Evolutionary conservation across 2,797 vertebrate genomes (phyloP), one percentile per base, ranked within the genome.

Genomic region (Halcyon smyrnensis): DNA sequence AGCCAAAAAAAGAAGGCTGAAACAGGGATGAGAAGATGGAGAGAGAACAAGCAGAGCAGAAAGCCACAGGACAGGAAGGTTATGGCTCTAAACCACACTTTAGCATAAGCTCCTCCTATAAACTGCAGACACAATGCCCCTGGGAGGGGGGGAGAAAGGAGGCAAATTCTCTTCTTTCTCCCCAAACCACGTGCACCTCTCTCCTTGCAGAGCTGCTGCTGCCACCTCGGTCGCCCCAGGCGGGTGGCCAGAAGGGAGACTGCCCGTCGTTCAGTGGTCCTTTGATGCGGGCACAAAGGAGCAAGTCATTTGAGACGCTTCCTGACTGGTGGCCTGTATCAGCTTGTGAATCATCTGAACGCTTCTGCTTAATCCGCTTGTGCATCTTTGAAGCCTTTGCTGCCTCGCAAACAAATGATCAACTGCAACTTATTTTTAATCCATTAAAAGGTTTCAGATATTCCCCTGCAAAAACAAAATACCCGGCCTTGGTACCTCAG

Each of bases 391-490:
- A 96, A 96, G 93, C 95, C 92, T 96, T 84, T 97, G 92, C 92
- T 96, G 84, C 36, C 95, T 85, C 3, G 3, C 92, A 93, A 96
- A 96, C 91, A 96, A 97, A 96, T 81, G 91, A 96, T 92, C 94
- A 80, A 90, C 94, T 87, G 91, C 84, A 89, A 91, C 84, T 96
- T 93, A 69, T 87, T 96, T 96, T 95, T 96, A 97, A 97, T 94
- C 84, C 92, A 69, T 93, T 95, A 89, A 97, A 95, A 95, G 84
- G 87, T 75, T 96, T 84, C 87, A 91, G 89, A 86, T 94, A 94
- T 92, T 88, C 76, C 60, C 41, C 53, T 36, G 75, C 28, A 73
- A 79, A 84, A 59, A 70, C 60, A 92, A 92, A 91, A 89, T 41
- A 63, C 30, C 63, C 21, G 0, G n/a, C 76, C 71, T 67, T 2